These are phyloP conservation scores for Nemotelus pantherinus DNA, from an alignment of 2,888 invertebrate genomes.

Conservation along the genomic window DNA sequence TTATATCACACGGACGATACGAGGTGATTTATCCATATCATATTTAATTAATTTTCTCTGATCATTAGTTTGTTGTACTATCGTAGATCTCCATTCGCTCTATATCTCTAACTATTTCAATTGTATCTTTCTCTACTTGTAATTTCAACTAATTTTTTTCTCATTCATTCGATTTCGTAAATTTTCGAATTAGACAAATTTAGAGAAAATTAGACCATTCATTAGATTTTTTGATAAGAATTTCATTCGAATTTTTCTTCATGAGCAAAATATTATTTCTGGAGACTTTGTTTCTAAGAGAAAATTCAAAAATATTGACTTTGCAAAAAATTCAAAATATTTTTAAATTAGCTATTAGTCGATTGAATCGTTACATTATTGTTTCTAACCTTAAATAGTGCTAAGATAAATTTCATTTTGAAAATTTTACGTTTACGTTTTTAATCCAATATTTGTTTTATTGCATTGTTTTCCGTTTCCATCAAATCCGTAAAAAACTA, in stretches of 20 bases:
- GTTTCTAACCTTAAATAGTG: no score
- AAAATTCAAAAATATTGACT: no score
- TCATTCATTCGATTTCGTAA: background rate
- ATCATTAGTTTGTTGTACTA: conserved; percentile 40
- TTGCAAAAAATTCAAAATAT: background rate
- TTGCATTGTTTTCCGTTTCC: conserved; percentile 37
- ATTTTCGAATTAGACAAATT: background rate
- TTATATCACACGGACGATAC: conserved; percentile 85
- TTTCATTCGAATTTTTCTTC: no score
- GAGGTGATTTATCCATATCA: conserved; percentile 69
- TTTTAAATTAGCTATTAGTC: background rate
- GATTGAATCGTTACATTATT: conserved; percentile 13
- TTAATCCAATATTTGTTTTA: background rate
- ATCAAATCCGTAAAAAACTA: conserved; percentile 37
- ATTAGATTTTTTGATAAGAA: no score
- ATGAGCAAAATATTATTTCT: no score
- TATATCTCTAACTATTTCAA: conserved; percentile 21
- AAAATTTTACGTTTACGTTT: no score
- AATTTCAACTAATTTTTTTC: background rate
- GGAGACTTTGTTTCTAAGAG: no score
- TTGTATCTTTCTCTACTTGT: conserved; percentile 20
- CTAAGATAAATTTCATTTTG: no score
- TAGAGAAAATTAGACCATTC: background rate
- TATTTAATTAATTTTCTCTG: conserved; percentile 5
- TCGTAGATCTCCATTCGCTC: conserved; percentile 20